phyloP scores from a whole-genome alignment of 2,888 invertebrate genomes.

The Coremacera marginata region DNA sequence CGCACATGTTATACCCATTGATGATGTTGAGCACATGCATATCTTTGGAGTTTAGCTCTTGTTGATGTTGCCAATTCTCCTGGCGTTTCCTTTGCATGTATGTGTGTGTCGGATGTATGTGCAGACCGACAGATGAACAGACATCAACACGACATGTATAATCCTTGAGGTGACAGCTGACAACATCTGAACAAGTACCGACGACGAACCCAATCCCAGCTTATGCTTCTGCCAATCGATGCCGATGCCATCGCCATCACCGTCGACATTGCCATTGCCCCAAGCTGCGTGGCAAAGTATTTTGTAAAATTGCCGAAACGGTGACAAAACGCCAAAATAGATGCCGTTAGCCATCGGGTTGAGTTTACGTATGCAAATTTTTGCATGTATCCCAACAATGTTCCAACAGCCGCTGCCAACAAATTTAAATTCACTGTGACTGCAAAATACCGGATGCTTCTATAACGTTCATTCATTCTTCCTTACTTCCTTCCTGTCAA shows the following conservation, averaged over 20 bases:
- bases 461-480: no score
- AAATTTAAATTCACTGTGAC: slow-evolving; percentile 10
- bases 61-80: background rate
- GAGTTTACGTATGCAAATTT: slow-evolving; percentile 25
- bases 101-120: background rate
- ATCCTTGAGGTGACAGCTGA: slow-evolving; percentile 30
- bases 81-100: background rate
- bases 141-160: background rate
- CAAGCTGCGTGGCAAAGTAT: background rate
- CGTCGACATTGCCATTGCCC: background rate
- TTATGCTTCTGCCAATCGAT: slow-evolving; percentile 11
- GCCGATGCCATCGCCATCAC: no score
- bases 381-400: background rate
- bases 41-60: background rate
- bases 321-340: slow-evolving; percentile 16
- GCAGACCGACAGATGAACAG: background rate
- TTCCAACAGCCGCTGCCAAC: slow-evolving; percentile 13
- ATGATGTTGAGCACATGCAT: background rate
- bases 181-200: slow-evolving; percentile 7
- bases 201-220: background rate
- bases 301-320: background rate
- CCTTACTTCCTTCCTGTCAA: slow-evolving; percentile 1
- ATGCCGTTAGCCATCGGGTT: background rate
- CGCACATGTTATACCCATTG: background rate
- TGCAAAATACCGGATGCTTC: no score